Evolutionary conservation across 2,888 invertebrate species (phyloP).

Genomic region (Ecliptopera silaceata): DNA sequence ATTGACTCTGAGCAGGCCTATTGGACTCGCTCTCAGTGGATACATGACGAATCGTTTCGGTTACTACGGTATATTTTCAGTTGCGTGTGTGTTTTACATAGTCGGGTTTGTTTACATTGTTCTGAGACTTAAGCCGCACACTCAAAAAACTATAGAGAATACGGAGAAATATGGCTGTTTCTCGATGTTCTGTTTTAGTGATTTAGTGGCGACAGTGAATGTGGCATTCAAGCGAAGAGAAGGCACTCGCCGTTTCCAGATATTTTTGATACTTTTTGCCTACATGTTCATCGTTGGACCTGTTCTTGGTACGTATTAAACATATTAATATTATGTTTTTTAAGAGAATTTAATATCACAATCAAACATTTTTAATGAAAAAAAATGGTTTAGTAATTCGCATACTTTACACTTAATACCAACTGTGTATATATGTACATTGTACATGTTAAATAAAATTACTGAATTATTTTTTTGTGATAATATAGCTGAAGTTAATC

Average conservation of each 20-base stretch:
- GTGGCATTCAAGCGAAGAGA: slow-evolving; percentile 68
- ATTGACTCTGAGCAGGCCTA: slow-evolving; percentile 76
- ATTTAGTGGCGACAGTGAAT: slow-evolving; percentile 74
- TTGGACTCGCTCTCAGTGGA: slow-evolving; percentile 81
- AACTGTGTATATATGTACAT: too few species aligned
- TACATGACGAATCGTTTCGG: slow-evolving; percentile 76
- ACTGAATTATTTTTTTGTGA: too few species aligned
- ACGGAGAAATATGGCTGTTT: slow-evolving; percentile 54
- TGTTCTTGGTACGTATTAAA: slow-evolving; percentile 67
- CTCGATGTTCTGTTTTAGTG: slow-evolving; percentile 65
- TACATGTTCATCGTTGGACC: slow-evolving; percentile 81
- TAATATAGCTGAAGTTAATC: too few species aligned
- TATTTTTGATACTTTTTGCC: slow-evolving; percentile 70
- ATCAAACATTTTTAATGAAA: too few species aligned
- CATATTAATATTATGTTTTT: not conserved
- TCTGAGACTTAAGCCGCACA: slow-evolving; percentile 66
- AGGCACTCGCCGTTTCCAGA: slow-evolving; percentile 66
- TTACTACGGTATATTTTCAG: slow-evolving; percentile 75
- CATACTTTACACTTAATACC: too few species aligned
- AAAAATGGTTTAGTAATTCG: too few species aligned
- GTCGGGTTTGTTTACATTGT: slow-evolving; percentile 73
- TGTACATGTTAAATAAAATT: too few species aligned
- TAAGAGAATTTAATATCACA: not conserved
- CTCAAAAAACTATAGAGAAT: slow-evolving; percentile 60
- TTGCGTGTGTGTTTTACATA: slow-evolving; percentile 72